Evolutionary conservation across 2,888 invertebrate genomes (phyloP).

Genomic region (Notodonta dromedarius): DNA sequence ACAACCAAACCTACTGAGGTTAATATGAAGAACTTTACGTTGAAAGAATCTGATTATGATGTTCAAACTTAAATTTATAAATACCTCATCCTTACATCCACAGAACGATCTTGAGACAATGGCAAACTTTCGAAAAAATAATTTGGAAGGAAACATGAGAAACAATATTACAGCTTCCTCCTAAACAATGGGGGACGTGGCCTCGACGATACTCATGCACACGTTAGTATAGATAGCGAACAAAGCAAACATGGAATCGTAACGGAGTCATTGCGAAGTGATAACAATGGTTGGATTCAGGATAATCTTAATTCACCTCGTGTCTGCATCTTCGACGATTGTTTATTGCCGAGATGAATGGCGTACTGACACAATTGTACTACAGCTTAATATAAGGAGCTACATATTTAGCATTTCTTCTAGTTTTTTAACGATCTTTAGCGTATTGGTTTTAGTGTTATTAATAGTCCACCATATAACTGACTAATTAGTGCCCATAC

Average conservation of each 20-base stretch:
- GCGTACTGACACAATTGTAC: too few species aligned
- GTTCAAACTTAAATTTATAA: conserved; percentile 22
- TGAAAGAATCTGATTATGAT: conserved; percentile 24
- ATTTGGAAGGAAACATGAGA: neutral
- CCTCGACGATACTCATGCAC: conserved; percentile 28
- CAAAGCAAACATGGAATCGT: conserved; percentile 37
- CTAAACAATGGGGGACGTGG: conserved; percentile 10
- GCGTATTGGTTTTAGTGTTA: too few species aligned
- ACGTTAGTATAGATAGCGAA: conserved; percentile 31
- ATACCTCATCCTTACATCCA: conserved; percentile 17
- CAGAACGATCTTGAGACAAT: neutral
- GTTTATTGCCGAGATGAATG: conserved; percentile 10
- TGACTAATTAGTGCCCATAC: too few species aligned
- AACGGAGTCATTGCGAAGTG: conserved; percentile 32
- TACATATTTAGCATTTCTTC: too few species aligned
- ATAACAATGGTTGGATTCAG: conserved; percentile 43
- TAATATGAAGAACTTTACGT: conserved; percentile 9
- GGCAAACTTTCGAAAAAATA: neutral
- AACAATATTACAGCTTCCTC: neutral
- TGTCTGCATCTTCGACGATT: conserved; percentile 16
- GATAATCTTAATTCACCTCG: conserved; percentile 43
- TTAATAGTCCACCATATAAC: too few species aligned
- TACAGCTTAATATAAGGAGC: too few species aligned
- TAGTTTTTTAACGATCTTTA: too few species aligned
- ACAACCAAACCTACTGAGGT: conserved; percentile 14